Evolutionary conservation across 2,113 vertebrate genomes (phyloP).

Genomic region (Lophura nycthemera): DNA sequence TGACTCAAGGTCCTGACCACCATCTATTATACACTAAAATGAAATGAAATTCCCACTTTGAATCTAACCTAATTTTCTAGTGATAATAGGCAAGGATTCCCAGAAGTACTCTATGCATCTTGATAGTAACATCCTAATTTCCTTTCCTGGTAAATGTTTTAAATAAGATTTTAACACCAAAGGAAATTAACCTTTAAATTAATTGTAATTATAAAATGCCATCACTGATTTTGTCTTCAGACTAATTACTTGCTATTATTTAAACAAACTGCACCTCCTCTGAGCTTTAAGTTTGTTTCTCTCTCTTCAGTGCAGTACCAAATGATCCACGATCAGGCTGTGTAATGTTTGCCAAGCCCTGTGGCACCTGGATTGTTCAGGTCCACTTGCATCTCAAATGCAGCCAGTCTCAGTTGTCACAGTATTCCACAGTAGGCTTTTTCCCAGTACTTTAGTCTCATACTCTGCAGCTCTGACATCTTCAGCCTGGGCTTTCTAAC

Average conservation of each 20-base stretch:
- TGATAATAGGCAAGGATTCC: conserved; percentile 81
- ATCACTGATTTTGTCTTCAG: conserved; percentile 83
- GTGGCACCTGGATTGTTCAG: neutral
- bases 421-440: neutral
- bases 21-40: conserved; percentile 78
- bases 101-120: conserved; percentile 76
- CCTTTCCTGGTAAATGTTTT: conserved; percentile 84
- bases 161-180: conserved; percentile 85
- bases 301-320: conserved; percentile 18
- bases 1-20: conserved; percentile 72
- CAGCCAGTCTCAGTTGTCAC: neutral
- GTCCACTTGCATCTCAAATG: conserved; percentile 30
- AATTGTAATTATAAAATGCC: conserved; percentile 85
- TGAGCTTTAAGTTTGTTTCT: conserved; percentile 76
- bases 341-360: neutral
- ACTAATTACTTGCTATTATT: conserved; percentile 86
- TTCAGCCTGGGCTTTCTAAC: neutral
- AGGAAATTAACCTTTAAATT: conserved; percentile 88
- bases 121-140: conserved; percentile 83
- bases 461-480: neutral
- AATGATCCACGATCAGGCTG: neutral
- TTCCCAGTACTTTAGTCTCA: neutral
- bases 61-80: conserved; percentile 82
- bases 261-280: conserved; percentile 79
- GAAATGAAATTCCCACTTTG: conserved; percentile 80